Percentiles rank a stretch among this genome's conserved stretches.
Evolutionary conservation across 2,888 invertebrate species (phyloP).

Genomic region (Troilus luridus): DNA sequence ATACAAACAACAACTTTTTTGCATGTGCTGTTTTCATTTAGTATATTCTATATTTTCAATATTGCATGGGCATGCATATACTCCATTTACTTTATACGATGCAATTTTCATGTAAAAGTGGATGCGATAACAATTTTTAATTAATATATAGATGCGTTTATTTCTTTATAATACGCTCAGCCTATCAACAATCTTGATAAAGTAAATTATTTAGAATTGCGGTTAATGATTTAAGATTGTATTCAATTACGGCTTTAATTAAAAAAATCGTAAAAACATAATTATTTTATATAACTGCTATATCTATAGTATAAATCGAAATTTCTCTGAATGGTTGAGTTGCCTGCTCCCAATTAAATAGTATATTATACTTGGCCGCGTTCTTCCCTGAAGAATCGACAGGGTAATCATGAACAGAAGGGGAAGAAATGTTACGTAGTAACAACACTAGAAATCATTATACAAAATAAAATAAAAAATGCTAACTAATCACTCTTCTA

Average conservation of each 20-base stretch:
- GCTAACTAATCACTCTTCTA: not conserved
- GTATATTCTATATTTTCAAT: no score
- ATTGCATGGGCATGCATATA: no score
- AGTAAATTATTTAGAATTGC: not conserved
- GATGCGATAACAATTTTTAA: not conserved
- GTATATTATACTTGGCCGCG: not conserved
- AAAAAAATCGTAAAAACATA: not conserved
- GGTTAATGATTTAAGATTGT: not conserved
- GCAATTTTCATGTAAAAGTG: not conserved
- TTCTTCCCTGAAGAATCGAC: not conserved
- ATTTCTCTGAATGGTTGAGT: constrained; percentile 19
- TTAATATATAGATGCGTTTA: not conserved
- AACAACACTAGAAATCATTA: not conserved
- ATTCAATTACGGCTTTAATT: not conserved
- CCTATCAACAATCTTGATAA: not conserved
- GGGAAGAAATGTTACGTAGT: not conserved
- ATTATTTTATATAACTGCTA: not conserved
- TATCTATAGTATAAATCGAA: not conserved
- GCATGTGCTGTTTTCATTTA: no score
- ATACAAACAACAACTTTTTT: no score
- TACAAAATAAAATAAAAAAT: not conserved
- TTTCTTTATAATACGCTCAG: not conserved
- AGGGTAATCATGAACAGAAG: not conserved
- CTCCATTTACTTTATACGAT: no score
- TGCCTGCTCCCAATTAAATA: not conserved